Base-by-base conservation (phyloP, 1,140 invertebrate genomes). In the Colletes gigas region DNA sequence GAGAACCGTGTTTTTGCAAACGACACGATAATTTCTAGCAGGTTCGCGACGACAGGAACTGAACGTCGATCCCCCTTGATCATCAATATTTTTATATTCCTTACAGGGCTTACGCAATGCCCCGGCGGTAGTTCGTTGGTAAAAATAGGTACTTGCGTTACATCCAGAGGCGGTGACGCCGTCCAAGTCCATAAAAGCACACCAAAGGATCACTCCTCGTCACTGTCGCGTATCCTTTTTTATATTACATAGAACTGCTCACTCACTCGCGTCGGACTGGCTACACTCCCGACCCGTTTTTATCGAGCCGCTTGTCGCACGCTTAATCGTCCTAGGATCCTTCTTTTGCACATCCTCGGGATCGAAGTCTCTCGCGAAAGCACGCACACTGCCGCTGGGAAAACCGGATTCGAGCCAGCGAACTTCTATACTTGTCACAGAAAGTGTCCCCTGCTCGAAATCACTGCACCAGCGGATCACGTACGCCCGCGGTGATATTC, bases 141-240 rank as follows among this genome's bases (percentile, higher is more conserved):
- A 81, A 89, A 90, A 89, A 86, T 87, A 89, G 70, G 72, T 82
- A 83, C 84, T 88, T 88, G 85, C 80, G 79, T 90, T 88, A 89
- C 81, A 87, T 90, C 81, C 67, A 82, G 65, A 57, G 78, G 79
- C 76, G 75, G 54, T 66, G 59, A 63, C 65, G 67, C 21, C 50
- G 47, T 41, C 39, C 39, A 39, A 14, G 62, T 86, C 88, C 81
- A 81, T 81, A 81, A 82, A 83, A 76, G 17, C 74, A 44, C 77
- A 70, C 39, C 60, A 55, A 82, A 83, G 55, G 75, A 80, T 71
- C 59, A 83, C 86, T 62, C 74, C 76, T 30, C 75, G 79, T 88
- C 84, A 81, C 66, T 81, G 47, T 47, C 77, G 83, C 75, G 60
- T 86, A 86, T 89, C 86, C 88, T 89, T 77, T 50, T 67, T 55